These are phyloP conservation scores for Onychomys arenicola DNA, from an alignment of 2,797 vertebrate species.

Conservation along the genomic window DNA sequence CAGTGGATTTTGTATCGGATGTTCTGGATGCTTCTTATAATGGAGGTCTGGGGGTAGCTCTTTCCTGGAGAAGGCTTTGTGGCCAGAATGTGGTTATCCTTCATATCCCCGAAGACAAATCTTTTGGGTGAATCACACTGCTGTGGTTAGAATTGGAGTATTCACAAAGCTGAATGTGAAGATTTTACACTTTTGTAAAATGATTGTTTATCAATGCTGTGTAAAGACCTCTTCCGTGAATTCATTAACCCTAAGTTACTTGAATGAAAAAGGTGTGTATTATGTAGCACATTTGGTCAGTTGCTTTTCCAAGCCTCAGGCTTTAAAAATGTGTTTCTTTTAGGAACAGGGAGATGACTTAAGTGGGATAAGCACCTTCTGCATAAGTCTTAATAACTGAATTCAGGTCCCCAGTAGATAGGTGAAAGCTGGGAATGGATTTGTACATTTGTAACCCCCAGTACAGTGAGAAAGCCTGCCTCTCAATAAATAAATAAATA, in stretches of 20 bases:
- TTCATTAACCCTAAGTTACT: neutral
- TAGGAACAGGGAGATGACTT: neutral
- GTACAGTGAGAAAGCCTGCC: neutral
- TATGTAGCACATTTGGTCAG: neutral
- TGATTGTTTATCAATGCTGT: neutral
- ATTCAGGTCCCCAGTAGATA: neutral
- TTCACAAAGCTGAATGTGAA: neutral
- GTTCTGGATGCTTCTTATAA: conserved; percentile 27
- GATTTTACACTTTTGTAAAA: neutral
- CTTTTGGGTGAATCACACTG: neutral
- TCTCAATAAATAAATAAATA: too few relatives aligned
- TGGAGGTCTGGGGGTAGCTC: neutral
- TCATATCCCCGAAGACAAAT: neutral
- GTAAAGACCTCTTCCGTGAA: neutral
- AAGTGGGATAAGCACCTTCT: neutral
- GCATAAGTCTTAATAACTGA: neutral
- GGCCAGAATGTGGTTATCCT: neutral
- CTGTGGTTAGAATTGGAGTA: neutral
- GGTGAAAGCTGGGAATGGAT: neutral
- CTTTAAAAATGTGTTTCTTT: neutral
- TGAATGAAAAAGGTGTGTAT: neutral
- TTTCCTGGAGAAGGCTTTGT: neutral
- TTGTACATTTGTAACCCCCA: neutral
- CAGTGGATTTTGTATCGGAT: neutral
- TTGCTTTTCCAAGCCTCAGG: neutral